Percentiles rank a stretch among this genome's conserved stretches.
phyloP scores from a whole-genome alignment of 2,888 invertebrate species.

The Ganaspis brasiliensis region DNA sequence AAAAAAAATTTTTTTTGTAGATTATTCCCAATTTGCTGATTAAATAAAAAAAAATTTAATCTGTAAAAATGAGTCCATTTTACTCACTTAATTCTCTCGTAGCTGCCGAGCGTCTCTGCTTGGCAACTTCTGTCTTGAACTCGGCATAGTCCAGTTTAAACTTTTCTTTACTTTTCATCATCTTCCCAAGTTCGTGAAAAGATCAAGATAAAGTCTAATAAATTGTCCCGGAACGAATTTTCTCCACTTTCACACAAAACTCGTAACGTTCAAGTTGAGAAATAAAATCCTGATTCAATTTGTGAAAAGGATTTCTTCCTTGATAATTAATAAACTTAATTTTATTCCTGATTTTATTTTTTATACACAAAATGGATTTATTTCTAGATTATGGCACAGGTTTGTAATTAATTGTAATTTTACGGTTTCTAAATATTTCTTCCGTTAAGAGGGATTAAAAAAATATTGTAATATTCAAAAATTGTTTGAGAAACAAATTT shows the following conservation, averaged over 20 bases:
- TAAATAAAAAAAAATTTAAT: constrained; percentile 17
- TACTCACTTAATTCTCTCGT: constrained; percentile 83
- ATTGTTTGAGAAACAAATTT: background rate
- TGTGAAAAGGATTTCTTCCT: too few relatives aligned
- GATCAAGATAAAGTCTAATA: constrained; percentile 15
- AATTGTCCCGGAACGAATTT: constrained; percentile 44
- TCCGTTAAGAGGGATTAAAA: background rate
- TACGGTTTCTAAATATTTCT: too few relatives aligned
- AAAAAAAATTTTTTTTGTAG: background rate
- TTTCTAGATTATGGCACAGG: too few relatives aligned
- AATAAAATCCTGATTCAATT: too few relatives aligned
- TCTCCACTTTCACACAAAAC: constrained; percentile 1
- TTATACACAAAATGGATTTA: too few relatives aligned
- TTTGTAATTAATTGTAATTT: too few relatives aligned
- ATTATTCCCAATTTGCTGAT: too few relatives aligned
- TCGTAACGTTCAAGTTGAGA: too few relatives aligned
- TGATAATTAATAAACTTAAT: too few relatives aligned
- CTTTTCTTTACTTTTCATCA: constrained; percentile 60
- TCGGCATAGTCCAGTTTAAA: constrained; percentile 80
- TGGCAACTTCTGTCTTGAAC: constrained; percentile 81
- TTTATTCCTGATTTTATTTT: too few relatives aligned
- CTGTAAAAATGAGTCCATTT: constrained; percentile 8
- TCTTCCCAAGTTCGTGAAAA: constrained; percentile 24
- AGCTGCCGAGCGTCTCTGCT: constrained; percentile 81
- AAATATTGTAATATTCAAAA: background rate